Evolutionary conservation across 1,140 invertebrate species (phyloP).

Genomic region (Augochlora pura): DNA sequence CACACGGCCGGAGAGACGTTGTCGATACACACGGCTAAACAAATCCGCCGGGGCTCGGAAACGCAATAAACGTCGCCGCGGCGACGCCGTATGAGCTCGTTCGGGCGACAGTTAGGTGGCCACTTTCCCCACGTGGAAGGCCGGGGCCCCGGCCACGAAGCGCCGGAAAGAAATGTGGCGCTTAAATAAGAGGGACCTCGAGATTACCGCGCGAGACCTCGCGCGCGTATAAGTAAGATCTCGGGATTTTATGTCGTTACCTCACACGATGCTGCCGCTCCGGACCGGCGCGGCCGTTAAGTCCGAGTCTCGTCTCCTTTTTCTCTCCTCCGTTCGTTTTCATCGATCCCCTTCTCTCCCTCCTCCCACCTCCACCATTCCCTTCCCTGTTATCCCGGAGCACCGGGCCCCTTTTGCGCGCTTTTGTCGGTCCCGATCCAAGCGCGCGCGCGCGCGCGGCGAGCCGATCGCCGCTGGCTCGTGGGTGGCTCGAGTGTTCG

Average conservation of each 20-base stretch:
- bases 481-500: constrained; percentile 59
- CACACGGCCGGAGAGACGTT: not conserved
- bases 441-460: not conserved
- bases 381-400: constrained; percentile 20
- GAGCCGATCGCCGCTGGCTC: constrained; percentile 30
- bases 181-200: constrained; percentile 61
- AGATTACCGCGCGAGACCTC: constrained; percentile 63
- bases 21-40: constrained; percentile 57
- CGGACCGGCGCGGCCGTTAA: constrained; percentile 51
- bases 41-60: constrained; percentile 55
- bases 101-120: constrained; percentile 60
- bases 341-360: not conserved
- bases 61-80: constrained; percentile 63
- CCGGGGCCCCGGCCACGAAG: constrained; percentile 2
- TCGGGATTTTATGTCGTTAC: constrained; percentile 72
- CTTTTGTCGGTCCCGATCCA: constrained; percentile 15
- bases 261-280: constrained; percentile 67
- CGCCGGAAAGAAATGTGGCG: constrained; percentile 65
- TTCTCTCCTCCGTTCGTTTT: constrained; percentile 8
- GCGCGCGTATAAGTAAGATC: constrained; percentile 69
- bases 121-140: constrained; percentile 57
- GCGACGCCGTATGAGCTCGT: constrained; percentile 55
- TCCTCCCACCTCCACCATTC: not conserved
- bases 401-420: not conserved
- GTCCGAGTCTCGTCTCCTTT: constrained; percentile 20